phyloP scores from a whole-genome alignment of 2,888 invertebrate genomes.

The Agriopis leucophaearia region DNA sequence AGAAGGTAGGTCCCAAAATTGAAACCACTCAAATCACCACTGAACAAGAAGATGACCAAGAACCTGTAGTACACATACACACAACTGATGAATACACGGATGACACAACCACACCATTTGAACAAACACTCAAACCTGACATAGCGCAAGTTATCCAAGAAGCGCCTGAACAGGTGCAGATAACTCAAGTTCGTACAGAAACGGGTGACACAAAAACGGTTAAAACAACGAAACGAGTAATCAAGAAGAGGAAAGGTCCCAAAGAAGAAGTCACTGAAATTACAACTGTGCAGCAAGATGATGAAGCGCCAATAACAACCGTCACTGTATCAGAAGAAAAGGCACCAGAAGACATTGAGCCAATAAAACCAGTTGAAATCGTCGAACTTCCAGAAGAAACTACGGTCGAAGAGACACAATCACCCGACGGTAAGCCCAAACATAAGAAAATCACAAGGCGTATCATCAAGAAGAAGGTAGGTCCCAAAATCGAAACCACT shows the following conservation, averaged over 20 bases:
- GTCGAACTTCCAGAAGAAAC: conserved; percentile 20
- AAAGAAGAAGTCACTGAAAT: conserved; percentile 46
- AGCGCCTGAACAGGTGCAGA: conserved; percentile 59
- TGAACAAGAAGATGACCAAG: conserved; percentile 48
- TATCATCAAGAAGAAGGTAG: conserved; percentile 58
- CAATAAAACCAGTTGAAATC: conserved; percentile 21
- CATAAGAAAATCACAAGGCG: conserved; percentile 49
- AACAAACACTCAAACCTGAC: conserved; percentile 39
- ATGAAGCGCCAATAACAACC: conserved; percentile 43
- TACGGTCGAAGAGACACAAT: conserved; percentile 24
- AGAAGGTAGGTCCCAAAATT: conserved; percentile 63
- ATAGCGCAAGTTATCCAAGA: conserved; percentile 46
- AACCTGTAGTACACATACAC: conserved; percentile 68
- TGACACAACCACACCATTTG: conserved; percentile 43
- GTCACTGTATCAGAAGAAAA: conserved; percentile 63
- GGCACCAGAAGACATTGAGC: conserved; percentile 49
- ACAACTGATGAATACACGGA: conserved; percentile 59
- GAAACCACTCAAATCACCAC: conserved; percentile 52
- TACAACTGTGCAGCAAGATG: conserved; percentile 42
- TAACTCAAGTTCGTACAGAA: conserved; percentile 49
- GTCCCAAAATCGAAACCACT: conserved; percentile 62
- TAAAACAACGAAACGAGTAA: conserved; percentile 45
- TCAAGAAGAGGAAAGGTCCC: conserved; percentile 35
- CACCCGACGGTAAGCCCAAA: conserved; percentile 41
- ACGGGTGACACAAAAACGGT: conserved; percentile 56